phyloP scores from a whole-genome alignment of 2,113 vertebrate species.

The Condylura cristata region DNA sequence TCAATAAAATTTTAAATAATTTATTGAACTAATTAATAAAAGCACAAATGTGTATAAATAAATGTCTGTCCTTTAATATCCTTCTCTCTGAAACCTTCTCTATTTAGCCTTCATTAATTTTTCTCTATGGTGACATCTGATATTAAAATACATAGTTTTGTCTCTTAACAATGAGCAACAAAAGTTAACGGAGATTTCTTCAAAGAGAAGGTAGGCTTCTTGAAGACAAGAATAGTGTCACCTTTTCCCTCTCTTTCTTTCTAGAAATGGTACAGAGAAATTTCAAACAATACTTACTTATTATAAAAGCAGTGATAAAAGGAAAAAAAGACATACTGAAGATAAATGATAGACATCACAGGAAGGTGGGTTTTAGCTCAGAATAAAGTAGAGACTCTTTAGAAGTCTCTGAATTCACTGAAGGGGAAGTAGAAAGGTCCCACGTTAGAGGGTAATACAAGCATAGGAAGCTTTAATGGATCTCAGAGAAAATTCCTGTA shows the following conservation, averaged over 20 bases:
- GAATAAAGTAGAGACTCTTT: neutral
- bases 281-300: neutral
- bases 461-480: neutral
- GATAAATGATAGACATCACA: neutral
- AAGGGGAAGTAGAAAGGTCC: conserved; percentile 20
- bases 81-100: neutral
- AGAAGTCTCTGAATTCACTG: neutral
- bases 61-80: neutral
- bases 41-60: neutral
- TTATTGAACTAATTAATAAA: neutral
- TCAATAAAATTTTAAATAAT: neutral
- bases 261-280: neutral
- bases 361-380: neutral
- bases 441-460: neutral
- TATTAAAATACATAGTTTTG: neutral
- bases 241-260: neutral
- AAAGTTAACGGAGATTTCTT: conserved; percentile 21
- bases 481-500: neutral
- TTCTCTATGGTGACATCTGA: neutral
- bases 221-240: neutral
- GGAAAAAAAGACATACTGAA: neutral
- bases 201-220: conserved; percentile 18
- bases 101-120: neutral
- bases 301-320: neutral
- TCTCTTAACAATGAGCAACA: conserved; percentile 2